Conservation (phyloP, 1,140 invertebrate genomes). For the Ips nitidus region DNA sequence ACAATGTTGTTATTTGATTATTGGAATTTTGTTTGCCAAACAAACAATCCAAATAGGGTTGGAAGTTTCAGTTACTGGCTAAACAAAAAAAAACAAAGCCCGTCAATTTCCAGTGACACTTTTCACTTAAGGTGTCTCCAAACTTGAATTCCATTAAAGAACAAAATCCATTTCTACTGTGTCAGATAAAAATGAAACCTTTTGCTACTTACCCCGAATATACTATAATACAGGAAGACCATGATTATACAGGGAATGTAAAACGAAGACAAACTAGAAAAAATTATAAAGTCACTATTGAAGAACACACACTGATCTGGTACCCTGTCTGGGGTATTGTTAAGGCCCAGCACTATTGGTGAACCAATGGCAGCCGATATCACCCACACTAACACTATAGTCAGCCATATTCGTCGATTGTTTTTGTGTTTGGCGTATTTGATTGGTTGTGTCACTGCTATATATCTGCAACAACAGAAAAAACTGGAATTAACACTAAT, state of each 20-base stretch:
- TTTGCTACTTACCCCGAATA: constrained; percentile 80
- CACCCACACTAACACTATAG: constrained; percentile 95
- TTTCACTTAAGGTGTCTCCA: no score
- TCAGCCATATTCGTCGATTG: constrained; percentile 90
- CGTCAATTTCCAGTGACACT: no score
- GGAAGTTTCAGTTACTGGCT: no score
- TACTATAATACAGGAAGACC: constrained; percentile 98
- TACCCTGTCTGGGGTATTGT: constrained; percentile 80
- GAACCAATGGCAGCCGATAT: constrained; percentile 95
- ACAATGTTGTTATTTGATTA: no score
- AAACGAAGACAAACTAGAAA: constrained; percentile 97
- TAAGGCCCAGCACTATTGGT: constrained; percentile 94
- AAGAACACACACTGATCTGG: constrained; percentile 91
- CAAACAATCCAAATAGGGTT: no score
- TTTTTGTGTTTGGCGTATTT: constrained; percentile 99
- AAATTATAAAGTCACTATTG: constrained; percentile 97
- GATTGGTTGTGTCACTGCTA: constrained; percentile 97
- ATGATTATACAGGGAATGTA: constrained; percentile 99
- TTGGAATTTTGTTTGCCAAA: no score
- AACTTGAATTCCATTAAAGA: no score
- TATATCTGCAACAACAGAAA: constrained; percentile 71
- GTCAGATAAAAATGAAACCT: no score
- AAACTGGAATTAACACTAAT: neutral
- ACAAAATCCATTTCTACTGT: no score
- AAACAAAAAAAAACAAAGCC: no score